A percentile compares a stretch with the other conserved stretches of the same genome.
Conservation (phyloP, 2,888 invertebrate species). For the Thereva nobilitata region DNA sequence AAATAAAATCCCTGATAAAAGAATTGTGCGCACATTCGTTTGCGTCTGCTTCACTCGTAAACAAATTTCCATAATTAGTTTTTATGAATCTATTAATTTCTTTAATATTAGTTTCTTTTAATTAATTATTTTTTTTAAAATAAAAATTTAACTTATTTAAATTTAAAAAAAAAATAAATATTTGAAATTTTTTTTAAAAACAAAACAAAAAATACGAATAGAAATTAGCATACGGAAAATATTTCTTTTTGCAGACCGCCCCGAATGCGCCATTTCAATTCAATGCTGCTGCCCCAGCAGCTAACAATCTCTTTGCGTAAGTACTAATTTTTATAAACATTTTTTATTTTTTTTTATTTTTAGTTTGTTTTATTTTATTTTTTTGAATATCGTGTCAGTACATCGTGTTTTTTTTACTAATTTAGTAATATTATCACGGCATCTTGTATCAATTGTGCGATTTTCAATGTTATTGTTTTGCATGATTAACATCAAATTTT, state of each 20-base stretch:
- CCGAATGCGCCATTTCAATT: slow-evolving; percentile 58
- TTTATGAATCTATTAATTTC: not conserved
- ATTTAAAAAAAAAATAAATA: slow-evolving; percentile 25
- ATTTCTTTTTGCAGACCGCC: slow-evolving; percentile 53
- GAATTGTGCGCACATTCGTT: slow-evolving; percentile 40
- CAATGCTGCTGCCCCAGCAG: slow-evolving; percentile 53
- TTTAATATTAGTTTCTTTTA: slow-evolving; percentile 10
- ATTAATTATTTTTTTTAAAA: slow-evolving; percentile 2
- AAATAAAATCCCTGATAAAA: not conserved
- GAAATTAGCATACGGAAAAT: slow-evolving; percentile 30
- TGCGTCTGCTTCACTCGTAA: slow-evolving; percentile 37
- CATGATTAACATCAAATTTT: too few species aligned
- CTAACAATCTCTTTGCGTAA: slow-evolving; percentile 58
- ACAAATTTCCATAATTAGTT: slow-evolving; percentile 3
- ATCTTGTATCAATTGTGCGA: too few species aligned
- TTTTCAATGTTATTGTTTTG: too few species aligned
- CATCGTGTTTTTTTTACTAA: slow-evolving; percentile 10
- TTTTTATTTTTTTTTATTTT: slow-evolving; percentile 16
- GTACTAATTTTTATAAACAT: slow-evolving; percentile 45
- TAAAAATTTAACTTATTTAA: slow-evolving; percentile 3
- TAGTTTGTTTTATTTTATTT: slow-evolving; percentile 16
- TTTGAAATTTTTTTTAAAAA: slow-evolving; percentile 1
- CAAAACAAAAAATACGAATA: slow-evolving; percentile 36
- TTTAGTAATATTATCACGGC: too few species aligned
- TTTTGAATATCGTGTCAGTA: not conserved